Base-by-base conservation (phyloP, 2,888 invertebrate genomes). In the Theretra japonica region DNA sequence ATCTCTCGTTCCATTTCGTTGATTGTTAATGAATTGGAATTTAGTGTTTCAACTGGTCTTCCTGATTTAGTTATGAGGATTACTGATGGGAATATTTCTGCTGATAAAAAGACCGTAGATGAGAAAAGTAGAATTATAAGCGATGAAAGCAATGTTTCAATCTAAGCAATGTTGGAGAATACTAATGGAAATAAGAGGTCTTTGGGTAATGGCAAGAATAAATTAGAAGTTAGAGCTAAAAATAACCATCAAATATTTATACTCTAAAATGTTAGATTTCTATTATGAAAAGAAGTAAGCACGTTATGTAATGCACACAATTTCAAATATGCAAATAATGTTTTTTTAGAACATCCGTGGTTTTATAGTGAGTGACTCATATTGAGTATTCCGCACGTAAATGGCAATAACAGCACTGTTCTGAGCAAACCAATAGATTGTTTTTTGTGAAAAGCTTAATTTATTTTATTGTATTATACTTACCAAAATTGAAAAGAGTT, bases 21-120 rank as follows among this genome's bases (percentile, higher is more conserved):
- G 59, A 70, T 60, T 58, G 70, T 70, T 70, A 56, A 69, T 57
- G 15, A n/a, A 56, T 56, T 33, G 80, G 11, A 30, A 88, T 30
- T 65, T 41, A 41, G 21, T 65, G 33, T 48, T 23, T 19, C 41
- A 25, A 21, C 41, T 17, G 59, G 15, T 62, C 3, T 41, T 62
- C 62, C 21, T 62, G 33, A 41, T 62, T 60, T 41, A 33, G 11
- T 25, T 58, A 53, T 53, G 6, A 53, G n/a, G 53, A 19, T 48
- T 15, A 48, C 5, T 53, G 4, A 1, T 41, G 0, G 41, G 11
- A 41, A 15, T 3, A 15, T 41, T 8, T 57, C 23, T 11, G 2
- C 5, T 23, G 11, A 23, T 23, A 57, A 57, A 56, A 1, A 41
- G 4, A 41, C 41, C 41, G 41, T 11, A 41, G 41, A 41, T 11